These are phyloP conservation scores for Aethes cnicana DNA, from an alignment of 2,888 invertebrate genomes.

Conservation along the genomic window DNA sequence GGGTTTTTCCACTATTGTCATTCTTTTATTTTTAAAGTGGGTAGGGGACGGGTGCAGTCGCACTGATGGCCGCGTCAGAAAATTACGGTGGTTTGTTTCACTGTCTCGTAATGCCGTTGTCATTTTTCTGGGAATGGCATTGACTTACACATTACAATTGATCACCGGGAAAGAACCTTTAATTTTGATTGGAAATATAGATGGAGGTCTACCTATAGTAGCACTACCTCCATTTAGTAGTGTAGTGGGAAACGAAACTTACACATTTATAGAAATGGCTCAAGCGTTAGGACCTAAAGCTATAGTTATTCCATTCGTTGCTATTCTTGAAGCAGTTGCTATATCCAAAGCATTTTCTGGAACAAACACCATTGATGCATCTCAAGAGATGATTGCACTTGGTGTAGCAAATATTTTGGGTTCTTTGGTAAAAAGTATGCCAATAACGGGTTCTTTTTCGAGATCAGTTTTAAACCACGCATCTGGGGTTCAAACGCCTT, in stretches of 20 bases:
- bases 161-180: slow-evolving; percentile 67
- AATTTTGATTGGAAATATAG: slow-evolving; percentile 80
- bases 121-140: slow-evolving; percentile 83
- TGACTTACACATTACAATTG: slow-evolving; percentile 63
- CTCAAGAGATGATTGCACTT: slow-evolving; percentile 91
- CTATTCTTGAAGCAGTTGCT: slow-evolving; percentile 84
- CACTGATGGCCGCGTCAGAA: slow-evolving; percentile 54
- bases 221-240: slow-evolving; percentile 84
- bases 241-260: slow-evolving; percentile 71
- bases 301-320: slow-evolving; percentile 83
- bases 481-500: slow-evolving; percentile 89
- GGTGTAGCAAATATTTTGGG: slow-evolving; percentile 88
- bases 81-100: slow-evolving; percentile 78
- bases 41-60: slow-evolving; percentile 65
- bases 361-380: slow-evolving; percentile 87
- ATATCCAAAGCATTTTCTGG: slow-evolving; percentile 86
- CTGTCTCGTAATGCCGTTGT: slow-evolving; percentile 87
- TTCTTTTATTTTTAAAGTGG: slow-evolving; percentile 82
- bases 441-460: slow-evolving; percentile 89
- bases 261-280: slow-evolving; percentile 80
- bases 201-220: slow-evolving; percentile 85
- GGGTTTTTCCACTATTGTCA: slow-evolving; percentile 80
- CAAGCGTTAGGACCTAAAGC: slow-evolving; percentile 76
- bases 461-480: slow-evolving; percentile 91
- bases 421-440: slow-evolving; percentile 90